A percentile compares a stretch with the other conserved stretches of the same genome.
phyloP scores from a whole-genome alignment of 2,113 vertebrate genomes.

The Chlamydotis undulata region DNA sequence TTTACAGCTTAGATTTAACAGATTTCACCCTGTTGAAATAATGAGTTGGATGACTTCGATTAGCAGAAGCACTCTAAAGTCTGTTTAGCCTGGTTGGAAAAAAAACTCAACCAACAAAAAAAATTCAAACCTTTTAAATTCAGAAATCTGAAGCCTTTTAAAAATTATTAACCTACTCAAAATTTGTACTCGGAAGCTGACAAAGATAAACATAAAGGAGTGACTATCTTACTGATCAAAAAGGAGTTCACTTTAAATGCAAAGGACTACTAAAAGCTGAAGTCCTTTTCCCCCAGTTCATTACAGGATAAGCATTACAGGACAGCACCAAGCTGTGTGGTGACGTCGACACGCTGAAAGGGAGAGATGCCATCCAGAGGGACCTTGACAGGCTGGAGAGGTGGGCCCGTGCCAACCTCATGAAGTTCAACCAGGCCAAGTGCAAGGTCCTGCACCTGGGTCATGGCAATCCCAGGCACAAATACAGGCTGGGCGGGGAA shows the following conservation, averaged over 20 bases:
- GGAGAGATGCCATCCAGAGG: no score
- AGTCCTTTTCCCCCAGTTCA: not conserved
- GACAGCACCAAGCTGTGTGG: no score
- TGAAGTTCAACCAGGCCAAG: no score
- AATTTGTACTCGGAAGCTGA: not conserved
- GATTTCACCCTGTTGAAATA: slow-evolving; percentile 4
- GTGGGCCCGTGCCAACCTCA: no score
- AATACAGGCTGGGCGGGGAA: no score
- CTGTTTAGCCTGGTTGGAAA: not conserved
- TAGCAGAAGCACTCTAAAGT: not conserved
- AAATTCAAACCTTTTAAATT: accelerated
- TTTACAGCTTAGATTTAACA: slow-evolving; percentile 3
- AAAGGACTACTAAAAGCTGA: not conserved
- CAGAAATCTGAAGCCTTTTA: not conserved
- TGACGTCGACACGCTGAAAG: no score
- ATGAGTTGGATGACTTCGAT: not conserved
- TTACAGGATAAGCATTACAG: no score
- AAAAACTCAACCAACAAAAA: not conserved
- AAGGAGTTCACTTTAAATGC: not conserved
- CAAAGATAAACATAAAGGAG: not conserved
- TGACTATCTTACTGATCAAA: not conserved
- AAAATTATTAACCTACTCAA: not conserved
- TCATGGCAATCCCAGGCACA: no score
- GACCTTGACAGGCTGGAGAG: no score
- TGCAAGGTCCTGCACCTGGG: no score